phyloP scores from a whole-genome alignment of 2,797 vertebrate species.

The Characodon lateralis region DNA sequence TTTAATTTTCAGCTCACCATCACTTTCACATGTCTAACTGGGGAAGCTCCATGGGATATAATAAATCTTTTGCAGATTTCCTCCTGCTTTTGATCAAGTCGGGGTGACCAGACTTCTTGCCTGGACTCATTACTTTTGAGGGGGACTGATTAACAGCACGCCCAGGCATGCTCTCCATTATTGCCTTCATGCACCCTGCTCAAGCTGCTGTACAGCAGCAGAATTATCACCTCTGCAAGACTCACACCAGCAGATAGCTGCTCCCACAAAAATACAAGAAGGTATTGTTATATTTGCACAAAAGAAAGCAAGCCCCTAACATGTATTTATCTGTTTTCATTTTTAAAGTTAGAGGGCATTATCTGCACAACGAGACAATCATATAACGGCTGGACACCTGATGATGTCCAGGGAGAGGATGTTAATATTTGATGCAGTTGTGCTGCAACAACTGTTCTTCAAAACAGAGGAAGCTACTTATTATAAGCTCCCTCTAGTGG shows the following conservation, averaged over 20 bases:
- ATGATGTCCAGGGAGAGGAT: conserved; percentile 25
- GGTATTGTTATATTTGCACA: conserved; percentile 41
- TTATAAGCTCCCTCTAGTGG: conserved; percentile 84
- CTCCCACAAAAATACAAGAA: conserved; percentile 31
- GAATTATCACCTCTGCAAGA: conserved; percentile 79
- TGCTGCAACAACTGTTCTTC: conserved; percentile 2
- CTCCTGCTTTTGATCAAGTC: conserved; percentile 69
- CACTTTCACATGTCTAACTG: conserved; percentile 75
- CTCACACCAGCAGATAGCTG: conserved; percentile 39
- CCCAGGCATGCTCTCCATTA: conserved; percentile 73
- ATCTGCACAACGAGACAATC: conserved; percentile 15
- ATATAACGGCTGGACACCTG: conserved; percentile 13
- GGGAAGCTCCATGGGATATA: conserved; percentile 76
- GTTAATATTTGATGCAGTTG: conserved; percentile 25
- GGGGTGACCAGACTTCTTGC: conserved; percentile 61
- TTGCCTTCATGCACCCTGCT: conserved; percentile 67
- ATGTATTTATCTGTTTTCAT: conserved; percentile 19
- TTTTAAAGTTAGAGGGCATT: conserved; percentile 5
- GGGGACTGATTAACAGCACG: conserved; percentile 76
- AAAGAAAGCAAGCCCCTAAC: conserved; percentile 14
- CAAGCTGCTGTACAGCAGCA: conserved; percentile 63
- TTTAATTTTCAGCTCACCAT: conserved; percentile 80
- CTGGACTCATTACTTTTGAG: conserved; percentile 64
- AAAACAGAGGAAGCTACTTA: conserved; percentile 41
- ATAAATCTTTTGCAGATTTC: conserved; percentile 79